Conservation (phyloP, 2,888 invertebrate genomes). For the Ptychoptera albimana region DNA sequence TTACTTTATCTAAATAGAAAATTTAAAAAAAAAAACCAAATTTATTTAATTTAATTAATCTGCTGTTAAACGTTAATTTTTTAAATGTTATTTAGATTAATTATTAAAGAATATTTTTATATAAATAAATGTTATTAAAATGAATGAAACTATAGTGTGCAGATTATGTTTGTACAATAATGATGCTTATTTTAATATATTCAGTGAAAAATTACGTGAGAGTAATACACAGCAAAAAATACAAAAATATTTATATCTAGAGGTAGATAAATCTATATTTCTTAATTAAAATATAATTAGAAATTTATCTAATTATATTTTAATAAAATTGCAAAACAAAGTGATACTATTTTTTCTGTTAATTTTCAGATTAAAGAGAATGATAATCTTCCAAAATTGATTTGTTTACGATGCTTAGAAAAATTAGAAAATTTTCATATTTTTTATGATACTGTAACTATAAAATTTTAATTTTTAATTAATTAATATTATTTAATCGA, state of each 20-base stretch:
- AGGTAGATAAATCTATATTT: constrained; percentile 5
- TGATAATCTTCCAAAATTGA: constrained; percentile 7
- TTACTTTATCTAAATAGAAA: too few species aligned
- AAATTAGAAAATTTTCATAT: constrained; percentile 9
- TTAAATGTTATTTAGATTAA: too few species aligned
- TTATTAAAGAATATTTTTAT: too few species aligned
- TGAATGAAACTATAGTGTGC: constrained; percentile 8
- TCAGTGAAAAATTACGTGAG: constrained; percentile 5
- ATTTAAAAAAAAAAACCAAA: too few species aligned
- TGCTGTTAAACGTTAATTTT: too few species aligned
- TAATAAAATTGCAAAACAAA: background rate
- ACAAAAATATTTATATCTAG: constrained; percentile 9
- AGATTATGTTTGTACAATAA: constrained; percentile 9
- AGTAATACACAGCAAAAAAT: constrained; percentile 8
- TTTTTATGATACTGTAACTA: constrained; percentile 8
- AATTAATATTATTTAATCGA: background rate
- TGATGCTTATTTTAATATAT: constrained; percentile 7
- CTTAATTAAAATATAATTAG: too few species aligned
- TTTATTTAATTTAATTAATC: too few species aligned
- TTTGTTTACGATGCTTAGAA: constrained; percentile 10
- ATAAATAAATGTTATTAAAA: constrained; percentile 4
- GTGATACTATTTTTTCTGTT: background rate
- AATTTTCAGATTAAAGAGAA: constrained; percentile 10
- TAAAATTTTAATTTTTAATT: background rate
- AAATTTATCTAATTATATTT: background rate